A percentile compares a stretch with the other conserved stretches of the same genome.
Evolutionary conservation across 2,888 invertebrate genomes (phyloP).

Genomic region (Drosophila recens): DNA sequence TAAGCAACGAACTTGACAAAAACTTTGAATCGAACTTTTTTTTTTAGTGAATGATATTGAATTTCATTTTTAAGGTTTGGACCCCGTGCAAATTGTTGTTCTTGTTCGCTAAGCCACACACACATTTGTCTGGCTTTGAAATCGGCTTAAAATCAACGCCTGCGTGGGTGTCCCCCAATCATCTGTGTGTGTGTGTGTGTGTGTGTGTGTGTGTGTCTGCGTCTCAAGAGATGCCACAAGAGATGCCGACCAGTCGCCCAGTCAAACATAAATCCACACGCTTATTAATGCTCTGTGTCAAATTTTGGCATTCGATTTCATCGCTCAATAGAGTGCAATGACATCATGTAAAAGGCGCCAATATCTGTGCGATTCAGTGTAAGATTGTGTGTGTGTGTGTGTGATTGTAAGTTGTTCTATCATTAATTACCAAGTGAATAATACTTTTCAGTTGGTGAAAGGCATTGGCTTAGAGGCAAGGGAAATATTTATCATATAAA

Average conservation of each 20-base stretch:
- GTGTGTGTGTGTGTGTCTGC: conserved; percentile 2
- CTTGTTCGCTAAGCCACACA: conserved; percentile 65
- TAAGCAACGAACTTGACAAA: conserved; percentile 67
- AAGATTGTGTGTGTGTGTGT: background rate
- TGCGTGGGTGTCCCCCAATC: conserved; percentile 71
- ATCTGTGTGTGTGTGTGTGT: conserved; percentile 6
- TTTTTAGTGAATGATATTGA: conserved; percentile 56
- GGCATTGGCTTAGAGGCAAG: background rate
- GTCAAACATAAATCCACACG: conserved; percentile 61
- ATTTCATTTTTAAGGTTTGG: conserved; percentile 59
- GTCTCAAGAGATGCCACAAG: conserved; percentile 22
- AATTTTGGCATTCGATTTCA: conserved; percentile 66
- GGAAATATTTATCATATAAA: background rate
- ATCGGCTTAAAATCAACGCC: conserved; percentile 81
- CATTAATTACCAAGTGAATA: conserved; percentile 25
- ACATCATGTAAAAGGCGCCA: conserved; percentile 59
- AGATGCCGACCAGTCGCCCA: conserved; percentile 16
- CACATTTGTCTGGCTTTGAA: conserved; percentile 79
- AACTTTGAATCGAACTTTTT: conserved; percentile 1
- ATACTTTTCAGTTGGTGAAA: conserved; percentile 9
- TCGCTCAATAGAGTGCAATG: conserved; percentile 49
- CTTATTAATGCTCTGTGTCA: conserved; percentile 64
- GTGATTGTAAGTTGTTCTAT: conserved; percentile 6
- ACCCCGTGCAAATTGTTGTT: conserved; percentile 61
- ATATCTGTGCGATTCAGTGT: background rate